These are phyloP conservation scores for Drosophila seclusa DNA, from an alignment of 2,888 invertebrate genomes.

Conservation along the genomic window DNA sequence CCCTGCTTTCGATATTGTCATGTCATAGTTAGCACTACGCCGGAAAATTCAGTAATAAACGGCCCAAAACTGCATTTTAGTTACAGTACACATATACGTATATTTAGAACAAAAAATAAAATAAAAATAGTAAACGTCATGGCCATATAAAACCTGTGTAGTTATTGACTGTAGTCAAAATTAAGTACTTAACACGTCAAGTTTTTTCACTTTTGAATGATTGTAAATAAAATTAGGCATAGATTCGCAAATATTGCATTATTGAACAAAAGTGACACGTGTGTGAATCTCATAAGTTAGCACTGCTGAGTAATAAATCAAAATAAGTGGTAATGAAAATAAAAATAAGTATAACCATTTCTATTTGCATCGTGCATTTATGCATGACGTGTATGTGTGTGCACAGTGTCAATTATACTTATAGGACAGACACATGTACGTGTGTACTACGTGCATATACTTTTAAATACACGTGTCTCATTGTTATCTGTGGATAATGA, in stretches of 20 bases:
- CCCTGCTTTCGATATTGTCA: constrained; percentile 57
- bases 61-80: constrained; percentile 66
- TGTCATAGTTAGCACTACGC: constrained; percentile 64
- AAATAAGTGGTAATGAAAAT: constrained; percentile 12
- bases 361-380: constrained; percentile 2
- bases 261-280: constrained; percentile 71
- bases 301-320: constrained; percentile 26
- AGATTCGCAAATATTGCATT: constrained; percentile 53
- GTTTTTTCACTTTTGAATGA: constrained; percentile 42
- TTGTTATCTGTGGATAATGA: constrained; percentile 6
- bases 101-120: constrained; percentile 59
- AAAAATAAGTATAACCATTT: constrained; percentile 23
- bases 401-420: not conserved
- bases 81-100: constrained; percentile 57
- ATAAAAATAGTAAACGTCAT: constrained; percentile 58
- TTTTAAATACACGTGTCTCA: constrained; percentile 28
- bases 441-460: constrained; percentile 8
- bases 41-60: constrained; percentile 55
- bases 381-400: constrained; percentile 15
- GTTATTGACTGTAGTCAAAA: constrained; percentile 45
- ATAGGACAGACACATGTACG: not conserved
- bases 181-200: constrained; percentile 65
- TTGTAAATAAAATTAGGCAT: constrained; percentile 39
- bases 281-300: constrained; percentile 76
- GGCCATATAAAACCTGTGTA: constrained; percentile 52